A percentile compares a stretch with the other conserved stretches of the same genome.
Conservation (phyloP, 1,140 invertebrate species). For the Ceratitis capitata region DNA sequence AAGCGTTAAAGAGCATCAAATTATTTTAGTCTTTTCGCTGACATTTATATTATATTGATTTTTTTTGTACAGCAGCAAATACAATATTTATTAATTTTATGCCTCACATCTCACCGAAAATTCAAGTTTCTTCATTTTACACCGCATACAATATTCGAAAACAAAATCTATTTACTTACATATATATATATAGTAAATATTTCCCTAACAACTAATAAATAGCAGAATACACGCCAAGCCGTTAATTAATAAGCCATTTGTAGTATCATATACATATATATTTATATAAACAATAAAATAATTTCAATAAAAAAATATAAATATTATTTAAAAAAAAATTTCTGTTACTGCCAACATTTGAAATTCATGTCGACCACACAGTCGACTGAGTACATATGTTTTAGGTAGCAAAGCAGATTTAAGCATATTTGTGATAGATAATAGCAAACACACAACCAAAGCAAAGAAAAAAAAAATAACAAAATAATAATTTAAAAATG, state of each 20-base stretch:
- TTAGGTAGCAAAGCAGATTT: constrained; percentile 9
- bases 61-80: too few species aligned
- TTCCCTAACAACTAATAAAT: background rate
- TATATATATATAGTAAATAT: background rate
- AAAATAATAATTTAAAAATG: constrained; percentile 14
- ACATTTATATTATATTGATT: too few species aligned
- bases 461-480: background rate
- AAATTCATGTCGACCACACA: background rate
- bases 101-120: too few species aligned
- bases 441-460: constrained; percentile 9
- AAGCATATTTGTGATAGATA: constrained; percentile 42
- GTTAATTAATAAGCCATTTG: background rate
- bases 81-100: too few species aligned
- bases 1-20: too few species aligned
- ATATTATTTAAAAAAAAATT: background rate
- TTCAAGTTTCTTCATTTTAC: too few species aligned
- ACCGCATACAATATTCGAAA: too few species aligned
- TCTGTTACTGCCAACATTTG: constrained; percentile 13
- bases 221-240: too few species aligned
- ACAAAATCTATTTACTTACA: background rate
- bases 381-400: background rate
- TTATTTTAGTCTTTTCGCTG: too few species aligned
- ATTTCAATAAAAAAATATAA: background rate
- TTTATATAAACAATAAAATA: background rate
- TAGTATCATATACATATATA: background rate